Base-by-base conservation (phyloP, 2,888 invertebrate genomes). In the Ormyrus nitidulus region DNA sequence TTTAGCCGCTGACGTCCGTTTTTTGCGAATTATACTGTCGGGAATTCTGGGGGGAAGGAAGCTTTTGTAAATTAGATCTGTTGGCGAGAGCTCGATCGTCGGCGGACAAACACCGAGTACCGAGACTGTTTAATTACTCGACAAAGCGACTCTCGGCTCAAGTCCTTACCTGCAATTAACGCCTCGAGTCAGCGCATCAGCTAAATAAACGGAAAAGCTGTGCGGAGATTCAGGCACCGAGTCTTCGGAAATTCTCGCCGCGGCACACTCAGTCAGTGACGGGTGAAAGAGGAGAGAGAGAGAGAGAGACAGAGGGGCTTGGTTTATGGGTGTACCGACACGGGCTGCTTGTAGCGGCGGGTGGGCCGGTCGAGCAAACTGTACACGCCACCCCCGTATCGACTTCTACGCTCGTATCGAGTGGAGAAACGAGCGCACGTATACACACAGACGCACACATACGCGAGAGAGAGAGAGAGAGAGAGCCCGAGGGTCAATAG, bases 241-340 rank as follows among this genome's bases (percentile, higher is more conserved):
- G 19, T 54, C 72, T 59, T 46, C 44, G 62, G 69, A 46, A 62
- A 19, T 19, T 19, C 19, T 19, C 19, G 19, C 19, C 19, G 19
- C 19, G 19, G 19, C 19, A 19, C 19, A 19, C 19, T 19, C 19
- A 19, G 19, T 19, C 19, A 1, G 19, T 19, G 19, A 19, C 19
- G 19, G 19, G 19, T 19, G 19, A 19, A 19, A 19, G 19, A 19
- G 19, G 19, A 19, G 19, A 2, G 19, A 19, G 19, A 19, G 19
- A 2, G 19, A 13, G 13, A 13, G 13, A 69, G 70, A 69, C 46
- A 83, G 76, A 58, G 65, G 82, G 83, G 82, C 84, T 82, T 86
- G 85, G 86, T 87, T 88, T 85, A 86, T 86, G 85, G 84, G 81
- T 84, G 83, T 84, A 86, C 82, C 80, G 83, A 87, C 85, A 84